Percentiles rank a stretch among this genome's conserved stretches.
phyloP scores from a whole-genome alignment of 92 coral and sea anemone genomes.

The Siderastrea siderea region DNA sequence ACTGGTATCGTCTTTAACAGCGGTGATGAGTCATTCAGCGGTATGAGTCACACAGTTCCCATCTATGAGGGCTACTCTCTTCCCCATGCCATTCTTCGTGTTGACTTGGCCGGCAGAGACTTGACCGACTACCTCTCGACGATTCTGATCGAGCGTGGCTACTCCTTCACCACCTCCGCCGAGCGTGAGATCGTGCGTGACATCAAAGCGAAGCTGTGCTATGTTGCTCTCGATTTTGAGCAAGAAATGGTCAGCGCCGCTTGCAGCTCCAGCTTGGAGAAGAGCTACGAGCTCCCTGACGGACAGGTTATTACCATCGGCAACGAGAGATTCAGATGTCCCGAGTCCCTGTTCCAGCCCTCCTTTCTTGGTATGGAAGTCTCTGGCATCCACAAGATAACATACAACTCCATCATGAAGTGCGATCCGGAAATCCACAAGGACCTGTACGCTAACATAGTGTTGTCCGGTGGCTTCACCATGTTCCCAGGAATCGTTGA shows the following conservation, averaged over 20 bases:
- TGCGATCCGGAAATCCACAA: constrained; percentile 91
- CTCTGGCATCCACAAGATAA: constrained; percentile 80
- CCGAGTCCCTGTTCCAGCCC: constrained; percentile 87
- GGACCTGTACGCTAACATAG: constrained; percentile 88
- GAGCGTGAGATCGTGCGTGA: constrained; percentile 97
- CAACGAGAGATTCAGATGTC: constrained; percentile 88
- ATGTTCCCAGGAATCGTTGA: constrained; percentile 95
- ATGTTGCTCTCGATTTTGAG: constrained; percentile 94
- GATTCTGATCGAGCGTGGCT: constrained; percentile 95
- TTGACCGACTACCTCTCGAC: no score
- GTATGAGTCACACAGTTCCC: constrained; percentile 82
- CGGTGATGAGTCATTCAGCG: constrained; percentile 55
- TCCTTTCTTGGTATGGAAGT: constrained; percentile 90
- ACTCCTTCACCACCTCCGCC: constrained; percentile 96
- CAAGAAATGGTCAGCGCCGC: constrained; percentile 84
- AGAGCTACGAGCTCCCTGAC: constrained; percentile 83
- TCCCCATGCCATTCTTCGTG: no score
- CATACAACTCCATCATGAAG: constrained; percentile 90
- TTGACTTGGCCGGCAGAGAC: no score
- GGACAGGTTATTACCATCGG: constrained; percentile 83
- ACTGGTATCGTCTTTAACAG: constrained; percentile 84
- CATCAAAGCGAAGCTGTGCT: constrained; percentile 91
- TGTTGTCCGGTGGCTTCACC: constrained; percentile 92
- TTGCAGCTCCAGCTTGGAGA: constrained; percentile 73
- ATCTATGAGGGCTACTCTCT: no score